phyloP scores from a whole-genome alignment of 2,888 invertebrate genomes.

The Microctonus hyperodae region DNA sequence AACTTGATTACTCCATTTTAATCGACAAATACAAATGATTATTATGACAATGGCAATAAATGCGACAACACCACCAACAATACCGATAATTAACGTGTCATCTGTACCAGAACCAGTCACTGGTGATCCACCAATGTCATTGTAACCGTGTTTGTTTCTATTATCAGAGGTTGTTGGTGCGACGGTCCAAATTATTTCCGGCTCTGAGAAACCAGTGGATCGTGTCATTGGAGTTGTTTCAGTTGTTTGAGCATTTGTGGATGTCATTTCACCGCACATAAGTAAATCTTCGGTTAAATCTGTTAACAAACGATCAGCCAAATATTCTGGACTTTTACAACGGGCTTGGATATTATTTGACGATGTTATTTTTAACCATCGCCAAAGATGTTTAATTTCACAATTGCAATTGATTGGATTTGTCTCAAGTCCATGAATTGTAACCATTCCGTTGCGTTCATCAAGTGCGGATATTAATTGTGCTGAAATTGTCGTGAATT shows the following conservation, averaged over 20 bases:
- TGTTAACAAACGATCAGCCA: slow-evolving; percentile 73
- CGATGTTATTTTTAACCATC: slow-evolving; percentile 73
- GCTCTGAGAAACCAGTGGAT: slow-evolving; percentile 71
- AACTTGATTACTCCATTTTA: slow-evolving; percentile 70
- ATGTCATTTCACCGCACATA: slow-evolving; percentile 75
- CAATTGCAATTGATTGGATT: slow-evolving; percentile 90
- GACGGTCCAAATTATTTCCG: slow-evolving; percentile 89
- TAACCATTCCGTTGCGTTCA: slow-evolving; percentile 79
- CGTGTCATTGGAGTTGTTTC: slow-evolving; percentile 66
- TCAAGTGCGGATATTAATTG: slow-evolving; percentile 83
- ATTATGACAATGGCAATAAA: slow-evolving; percentile 89
- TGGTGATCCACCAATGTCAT: slow-evolving; percentile 63
- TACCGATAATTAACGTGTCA: slow-evolving; percentile 93
- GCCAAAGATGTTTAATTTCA: slow-evolving; percentile 77
- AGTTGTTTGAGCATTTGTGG: slow-evolving; percentile 64
- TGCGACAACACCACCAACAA: slow-evolving; percentile 90
- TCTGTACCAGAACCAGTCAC: slow-evolving; percentile 73
- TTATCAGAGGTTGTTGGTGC: slow-evolving; percentile 74
- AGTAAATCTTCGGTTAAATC: slow-evolving; percentile 84
- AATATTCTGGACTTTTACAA: slow-evolving; percentile 76
- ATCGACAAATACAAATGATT: slow-evolving; percentile 85
- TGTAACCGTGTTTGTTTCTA: slow-evolving; percentile 65
- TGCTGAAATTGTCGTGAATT: slow-evolving; percentile 77
- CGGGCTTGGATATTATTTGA: slow-evolving; percentile 65
- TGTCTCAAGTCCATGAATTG: slow-evolving; percentile 75